These are phyloP conservation scores for Galeopsomyia nigrocyanea DNA, from an alignment of 2,888 invertebrate species.

Conservation along the genomic window DNA sequence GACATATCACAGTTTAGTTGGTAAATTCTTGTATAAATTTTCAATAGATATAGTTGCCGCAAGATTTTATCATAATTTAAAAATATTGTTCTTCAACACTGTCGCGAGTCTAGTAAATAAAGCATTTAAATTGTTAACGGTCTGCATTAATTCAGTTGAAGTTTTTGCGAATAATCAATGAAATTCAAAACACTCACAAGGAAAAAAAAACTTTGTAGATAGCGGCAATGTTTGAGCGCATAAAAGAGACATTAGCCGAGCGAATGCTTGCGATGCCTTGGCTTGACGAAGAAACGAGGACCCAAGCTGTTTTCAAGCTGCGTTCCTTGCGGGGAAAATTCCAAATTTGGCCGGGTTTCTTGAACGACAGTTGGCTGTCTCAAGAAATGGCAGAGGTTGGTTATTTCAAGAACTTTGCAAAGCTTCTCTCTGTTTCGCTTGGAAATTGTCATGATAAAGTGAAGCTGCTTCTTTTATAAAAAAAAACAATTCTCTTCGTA, in stretches of 20 bases:
- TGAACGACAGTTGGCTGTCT: constrained; percentile 61
- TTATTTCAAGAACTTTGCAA: constrained; percentile 1
- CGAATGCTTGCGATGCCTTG: constrained; percentile 67
- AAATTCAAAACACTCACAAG: too few relatives aligned
- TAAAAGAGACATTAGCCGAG: constrained; percentile 68
- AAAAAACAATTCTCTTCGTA: neutral
- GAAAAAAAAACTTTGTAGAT: constrained; percentile 53
- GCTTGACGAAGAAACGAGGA: constrained; percentile 68
- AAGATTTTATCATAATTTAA: neutral
- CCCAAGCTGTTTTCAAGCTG: constrained; percentile 67
- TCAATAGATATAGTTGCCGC: too few relatives aligned
- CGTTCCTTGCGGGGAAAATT: constrained; percentile 67
- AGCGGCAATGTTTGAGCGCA: constrained; percentile 65
- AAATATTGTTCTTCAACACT: too few relatives aligned
- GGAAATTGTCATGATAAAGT: neutral
- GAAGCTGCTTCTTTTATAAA: too few relatives aligned
- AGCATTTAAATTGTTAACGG: neutral
- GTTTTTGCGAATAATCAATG: too few relatives aligned
- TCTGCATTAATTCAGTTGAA: neutral
- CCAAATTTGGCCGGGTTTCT: constrained; percentile 67
- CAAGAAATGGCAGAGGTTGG: constrained; percentile 63
- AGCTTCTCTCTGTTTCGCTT: neutral
- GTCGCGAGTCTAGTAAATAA: constrained; percentile 2
- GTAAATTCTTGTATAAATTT: too few relatives aligned
- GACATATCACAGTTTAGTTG: too few relatives aligned